These are phyloP conservation scores for Poeciliopsis paucimaculata DNA, from an alignment of 2,797 vertebrate genomes.

Conservation along the genomic window DNA sequence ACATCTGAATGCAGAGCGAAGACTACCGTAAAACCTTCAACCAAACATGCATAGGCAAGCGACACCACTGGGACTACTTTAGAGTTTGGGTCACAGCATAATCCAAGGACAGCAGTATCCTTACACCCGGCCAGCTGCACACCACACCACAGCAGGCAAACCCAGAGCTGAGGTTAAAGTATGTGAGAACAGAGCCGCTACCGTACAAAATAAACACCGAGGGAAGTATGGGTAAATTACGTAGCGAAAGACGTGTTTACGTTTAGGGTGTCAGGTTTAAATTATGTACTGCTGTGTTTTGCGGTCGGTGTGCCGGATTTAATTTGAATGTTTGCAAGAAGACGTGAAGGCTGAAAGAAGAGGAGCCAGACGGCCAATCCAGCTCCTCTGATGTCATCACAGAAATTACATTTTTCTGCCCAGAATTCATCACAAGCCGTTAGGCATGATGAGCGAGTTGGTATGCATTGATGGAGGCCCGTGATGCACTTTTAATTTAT, in stretches of 20 bases:
- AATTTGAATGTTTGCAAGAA: slow-evolving; percentile 71
- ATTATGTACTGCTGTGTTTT: slow-evolving; percentile 69
- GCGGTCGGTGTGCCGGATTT: slow-evolving; percentile 63
- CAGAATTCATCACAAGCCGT: slow-evolving; percentile 64
- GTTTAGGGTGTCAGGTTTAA: slow-evolving; percentile 76
- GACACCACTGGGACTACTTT: slow-evolving; percentile 45
- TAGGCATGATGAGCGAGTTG: slow-evolving; percentile 60
- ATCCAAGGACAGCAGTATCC: slow-evolving; percentile 42
- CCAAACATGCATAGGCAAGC: slow-evolving; percentile 59
- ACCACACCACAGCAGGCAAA: slow-evolving; percentile 14
- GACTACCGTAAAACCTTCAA: slow-evolving; percentile 38
- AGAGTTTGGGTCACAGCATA: slow-evolving; percentile 51
- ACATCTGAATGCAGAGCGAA: slow-evolving; percentile 38
- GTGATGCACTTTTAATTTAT: slow-evolving; percentile 58
- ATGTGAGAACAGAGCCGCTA: slow-evolving; percentile 64
- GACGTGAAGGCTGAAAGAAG: slow-evolving; percentile 61
- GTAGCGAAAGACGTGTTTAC: slow-evolving; percentile 75
- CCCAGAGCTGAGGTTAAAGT: slow-evolving; percentile 48
- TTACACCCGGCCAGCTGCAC: slow-evolving; percentile 41
- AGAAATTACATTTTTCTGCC: slow-evolving; percentile 45
- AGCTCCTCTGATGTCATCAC: slow-evolving; percentile 68
- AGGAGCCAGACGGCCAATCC: slow-evolving; percentile 61
- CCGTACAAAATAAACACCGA: slow-evolving; percentile 71
- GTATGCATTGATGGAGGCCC: slow-evolving; percentile 58
- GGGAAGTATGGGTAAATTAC: slow-evolving; percentile 72